Conservation (phyloP, 2,888 invertebrate species). For the Ochropacha duplaris region DNA sequence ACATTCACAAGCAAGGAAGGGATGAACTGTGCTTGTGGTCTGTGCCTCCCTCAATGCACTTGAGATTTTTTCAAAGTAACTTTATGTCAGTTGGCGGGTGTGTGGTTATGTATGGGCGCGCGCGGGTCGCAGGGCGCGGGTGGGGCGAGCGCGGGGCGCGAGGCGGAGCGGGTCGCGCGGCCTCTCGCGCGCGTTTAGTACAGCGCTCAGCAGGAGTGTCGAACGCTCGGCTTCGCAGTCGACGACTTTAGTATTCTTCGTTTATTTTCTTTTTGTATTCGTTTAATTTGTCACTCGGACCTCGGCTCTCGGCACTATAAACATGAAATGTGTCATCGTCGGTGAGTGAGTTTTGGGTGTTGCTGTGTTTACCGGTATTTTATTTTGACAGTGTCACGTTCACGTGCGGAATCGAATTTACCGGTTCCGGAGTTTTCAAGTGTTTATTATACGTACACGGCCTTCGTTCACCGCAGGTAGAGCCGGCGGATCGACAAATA, state of each 20-base stretch:
- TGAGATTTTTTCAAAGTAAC: constrained; percentile 61
- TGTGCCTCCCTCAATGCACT: constrained; percentile 48
- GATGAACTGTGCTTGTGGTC: constrained; percentile 28
- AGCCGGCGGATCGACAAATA: constrained; percentile 67
- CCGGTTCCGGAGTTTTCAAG: constrained; percentile 80
- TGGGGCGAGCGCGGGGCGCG: constrained; percentile 55
- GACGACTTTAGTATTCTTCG: constrained; percentile 77
- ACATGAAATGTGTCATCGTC: constrained; percentile 60
- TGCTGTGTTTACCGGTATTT: constrained; percentile 56
- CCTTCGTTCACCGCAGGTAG: constrained; percentile 74
- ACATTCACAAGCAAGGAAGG: constrained; percentile 27
- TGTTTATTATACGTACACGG: constrained; percentile 74
- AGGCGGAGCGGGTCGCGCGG: constrained; percentile 73
- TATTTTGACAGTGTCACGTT: constrained; percentile 79
- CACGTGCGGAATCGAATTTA: constrained; percentile 76
- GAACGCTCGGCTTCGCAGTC: constrained; percentile 79
- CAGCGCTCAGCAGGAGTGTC: constrained; percentile 82
- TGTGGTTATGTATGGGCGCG: constrained; percentile 67
- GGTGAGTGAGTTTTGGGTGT: constrained; percentile 61
- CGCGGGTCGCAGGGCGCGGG: constrained; percentile 68
- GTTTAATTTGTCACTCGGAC: constrained; percentile 76
- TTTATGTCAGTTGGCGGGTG: constrained; percentile 30
- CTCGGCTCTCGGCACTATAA: constrained; percentile 46
- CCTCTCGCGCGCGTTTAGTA: constrained; percentile 79
- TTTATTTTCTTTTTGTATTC: constrained; percentile 83